These are phyloP conservation scores for Halcyon smyrnensis DNA, from an alignment of 2,797 vertebrate species.

Conservation along the genomic window DNA sequence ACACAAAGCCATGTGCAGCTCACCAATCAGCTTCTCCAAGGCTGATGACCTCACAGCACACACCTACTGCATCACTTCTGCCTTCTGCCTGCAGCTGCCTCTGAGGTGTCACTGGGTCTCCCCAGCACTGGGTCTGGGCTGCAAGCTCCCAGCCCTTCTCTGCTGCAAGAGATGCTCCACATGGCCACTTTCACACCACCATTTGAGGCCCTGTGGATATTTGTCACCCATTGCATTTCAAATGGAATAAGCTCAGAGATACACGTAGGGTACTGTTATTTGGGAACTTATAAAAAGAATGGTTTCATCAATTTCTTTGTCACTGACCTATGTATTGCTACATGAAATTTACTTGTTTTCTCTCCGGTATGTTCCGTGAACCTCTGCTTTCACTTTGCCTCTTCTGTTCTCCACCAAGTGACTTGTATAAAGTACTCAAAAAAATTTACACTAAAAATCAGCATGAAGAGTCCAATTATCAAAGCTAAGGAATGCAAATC, in stretches of 20 bases:
- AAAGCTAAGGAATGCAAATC: background rate
- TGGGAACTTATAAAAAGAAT: background rate
- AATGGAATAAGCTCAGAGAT: background rate
- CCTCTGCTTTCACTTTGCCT: rapidly evolving
- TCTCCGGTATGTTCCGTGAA: background rate
- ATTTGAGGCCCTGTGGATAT: too few species aligned
- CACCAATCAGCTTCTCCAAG: background rate
- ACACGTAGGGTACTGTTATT: background rate
- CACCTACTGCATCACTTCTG: background rate
- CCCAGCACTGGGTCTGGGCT: too few species aligned
- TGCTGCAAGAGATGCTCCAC: background rate
- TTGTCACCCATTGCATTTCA: too few species aligned
- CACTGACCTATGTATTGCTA: background rate
- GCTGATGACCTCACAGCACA: background rate
- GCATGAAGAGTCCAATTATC: background rate
- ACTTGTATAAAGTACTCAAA: background rate
- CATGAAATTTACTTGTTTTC: background rate
- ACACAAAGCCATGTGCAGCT: background rate
- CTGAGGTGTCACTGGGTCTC: too few species aligned
- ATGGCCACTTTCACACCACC: background rate
- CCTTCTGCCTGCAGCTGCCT: background rate
- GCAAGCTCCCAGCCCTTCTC: too few species aligned
- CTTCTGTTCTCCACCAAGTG: background rate
- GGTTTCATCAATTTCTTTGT: rapidly evolving
- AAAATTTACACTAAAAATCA: background rate